Evolutionary conservation across 2,113 vertebrate genomes (phyloP), one percentile per base, ranked within the genome.

Genomic region (Struthio camelus): DNA sequence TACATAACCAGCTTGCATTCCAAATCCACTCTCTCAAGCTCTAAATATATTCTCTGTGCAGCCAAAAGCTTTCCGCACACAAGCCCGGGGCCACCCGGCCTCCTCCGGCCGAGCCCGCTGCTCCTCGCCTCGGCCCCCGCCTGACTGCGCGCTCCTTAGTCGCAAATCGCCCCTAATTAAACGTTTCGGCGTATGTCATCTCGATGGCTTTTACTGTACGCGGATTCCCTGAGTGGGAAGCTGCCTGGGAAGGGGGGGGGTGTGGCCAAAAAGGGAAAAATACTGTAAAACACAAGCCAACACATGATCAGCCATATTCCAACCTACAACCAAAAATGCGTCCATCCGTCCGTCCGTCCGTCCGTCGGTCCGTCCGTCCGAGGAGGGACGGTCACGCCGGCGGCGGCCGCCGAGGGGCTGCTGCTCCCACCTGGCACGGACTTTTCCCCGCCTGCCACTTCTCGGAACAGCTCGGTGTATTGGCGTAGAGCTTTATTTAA

Each of bases 1-100:
- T 99, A 99, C 99, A 99, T 99, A 99, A 99, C 98, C 98, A 98
- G 98, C 98, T 99, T 98, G 98, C 98, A 98, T 99, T 99, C 98
- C 98, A 98, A 98, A 98, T 98, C 98, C 98, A 98, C 98, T 97
- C 98, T 98, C 98, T 98, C 98, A 98, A 97, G 97, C 98, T 98
- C 98, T 99, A 99, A 99, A 99, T 99, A 98, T 98, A 98, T 18
- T 58, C 97, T 97, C 97, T 94, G 96, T 90, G 94, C 97, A 95
- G 97, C 96, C 96, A 86, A 96, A 94, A 51, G 96, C 96, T 93
- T 91, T 90, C 96, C 53, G 90, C 92, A 89, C 95, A 89, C 96
- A 94, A 97, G 76, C 72, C 93, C 77, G 48, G 73, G 83, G 83
- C 80, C 78, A 75, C 62, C 80, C 88, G 77, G 94, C 79, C n/a